Evolutionary conservation across 2,888 invertebrate genomes (phyloP), one percentile per base, ranked within the genome.

Genomic region (Griposia aprilina): DNA sequence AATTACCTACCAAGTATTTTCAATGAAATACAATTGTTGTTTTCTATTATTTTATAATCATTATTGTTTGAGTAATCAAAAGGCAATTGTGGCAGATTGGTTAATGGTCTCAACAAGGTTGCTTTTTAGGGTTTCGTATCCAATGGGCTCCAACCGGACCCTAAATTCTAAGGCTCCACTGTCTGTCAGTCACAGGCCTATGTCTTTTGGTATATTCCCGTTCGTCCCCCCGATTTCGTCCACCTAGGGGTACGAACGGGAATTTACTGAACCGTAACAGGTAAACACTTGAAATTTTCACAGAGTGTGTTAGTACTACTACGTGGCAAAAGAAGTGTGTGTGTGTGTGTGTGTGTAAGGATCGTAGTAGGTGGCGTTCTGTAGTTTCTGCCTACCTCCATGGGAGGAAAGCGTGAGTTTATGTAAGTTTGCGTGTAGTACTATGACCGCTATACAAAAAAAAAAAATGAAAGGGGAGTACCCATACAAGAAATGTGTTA

Each of bases 51-150:
- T 23, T 55, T n/a, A 59, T n/a, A n/a, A n/a, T 41, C 36, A 68
- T 68, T 57, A 69, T 76, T 55, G 48, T 76, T 26, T 45, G 23
- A 55, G 81, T 81, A 72, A 81, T 83, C 82, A 73, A 82, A 82
- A 77, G 59, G 30, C 41, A 55, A 68, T 75, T 73, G 45, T 48
- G 36, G 60, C 17, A 59, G 78, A 76, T 78, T 71, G 48, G 52
- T 23, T 60, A 70, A 52, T 76, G 59, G 65, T 52, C 6, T 63
- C 41, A 63, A n/a, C 48, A 86, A 77, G 59, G 59, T 86, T 67
- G 48, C 11, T 36, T 59, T 66, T 23, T 77, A 20, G 17, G 41
- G n/a, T 41, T 65, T 41, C 41, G 41, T 41, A 41, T 5, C 41
- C 41, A 41, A 41, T 4, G 6, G 7, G 1, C 7, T 20, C 62